Evolutionary conservation across 1,140 invertebrate species (phyloP).

Genomic region (Drosophila fuyamai): DNA sequence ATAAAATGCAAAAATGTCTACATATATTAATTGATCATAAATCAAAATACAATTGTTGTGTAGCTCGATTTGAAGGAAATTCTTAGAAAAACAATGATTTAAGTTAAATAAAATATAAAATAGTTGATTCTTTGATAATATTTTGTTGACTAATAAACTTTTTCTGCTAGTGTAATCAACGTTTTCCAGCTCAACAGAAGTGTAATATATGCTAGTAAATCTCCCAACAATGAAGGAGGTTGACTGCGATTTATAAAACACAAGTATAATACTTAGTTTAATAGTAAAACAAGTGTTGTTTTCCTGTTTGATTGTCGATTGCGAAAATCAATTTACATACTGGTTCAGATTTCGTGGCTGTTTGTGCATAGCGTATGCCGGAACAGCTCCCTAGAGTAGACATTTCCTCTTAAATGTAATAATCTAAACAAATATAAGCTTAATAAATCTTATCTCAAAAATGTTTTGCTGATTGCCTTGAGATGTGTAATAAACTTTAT

Average conservation of each 20-base stretch:
- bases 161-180: conserved; percentile 25
- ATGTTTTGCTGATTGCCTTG: conserved; percentile 11
- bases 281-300: background rate
- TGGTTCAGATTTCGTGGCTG: conserved; percentile 23
- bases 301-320: conserved; percentile 24
- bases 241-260: conserved; percentile 38
- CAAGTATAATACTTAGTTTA: conserved; percentile 26
- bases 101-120: too few relatives aligned
- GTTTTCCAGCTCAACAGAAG: conserved; percentile 5
- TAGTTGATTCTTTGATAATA: background rate
- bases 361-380: conserved; percentile 24
- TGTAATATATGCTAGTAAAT: conserved; percentile 26
- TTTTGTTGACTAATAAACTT: background rate
- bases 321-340: conserved; percentile 28
- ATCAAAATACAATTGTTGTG: too few relatives aligned
- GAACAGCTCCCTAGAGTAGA: conserved; percentile 34
- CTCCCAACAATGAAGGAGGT: conserved; percentile 8
- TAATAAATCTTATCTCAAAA: conserved; percentile 14
- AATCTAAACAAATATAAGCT: background rate
- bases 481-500: background rate
- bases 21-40: too few relatives aligned
- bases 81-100: too few relatives aligned
- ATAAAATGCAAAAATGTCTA: too few relatives aligned
- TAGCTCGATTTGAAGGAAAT: too few relatives aligned
- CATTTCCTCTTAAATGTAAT: conserved; percentile 14